Percentiles rank a stretch among this genome's conserved stretches.
phyloP scores from a whole-genome alignment of 2,797 vertebrate species.

The Phataginus tricuspis region DNA sequence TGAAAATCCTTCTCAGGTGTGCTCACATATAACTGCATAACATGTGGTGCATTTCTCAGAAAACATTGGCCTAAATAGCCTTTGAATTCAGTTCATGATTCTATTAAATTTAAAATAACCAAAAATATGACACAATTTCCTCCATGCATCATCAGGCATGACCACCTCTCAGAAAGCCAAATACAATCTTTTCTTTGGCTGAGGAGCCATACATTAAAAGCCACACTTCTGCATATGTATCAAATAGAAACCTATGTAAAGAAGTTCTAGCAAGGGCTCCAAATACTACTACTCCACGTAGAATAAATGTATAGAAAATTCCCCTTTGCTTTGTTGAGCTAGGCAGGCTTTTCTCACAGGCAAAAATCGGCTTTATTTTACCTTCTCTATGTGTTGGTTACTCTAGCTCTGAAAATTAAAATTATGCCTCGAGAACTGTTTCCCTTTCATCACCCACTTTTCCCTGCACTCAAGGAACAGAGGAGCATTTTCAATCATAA shows the following conservation, averaged over 20 bases:
- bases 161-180: conserved; percentile 43
- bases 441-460: background rate
- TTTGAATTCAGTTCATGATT: conserved; percentile 51
- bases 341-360: background rate
- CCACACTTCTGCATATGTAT: conserved; percentile 17
- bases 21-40: background rate
- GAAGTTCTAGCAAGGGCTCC: background rate
- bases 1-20: conserved; percentile 61
- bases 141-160: conserved; percentile 41
- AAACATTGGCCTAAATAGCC: conserved; percentile 11
- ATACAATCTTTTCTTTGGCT: conserved; percentile 36
- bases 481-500: background rate
- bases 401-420: conserved; percentile 26
- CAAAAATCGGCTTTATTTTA: background rate
- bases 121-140: conserved; percentile 60
- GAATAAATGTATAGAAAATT: conserved; percentile 22
- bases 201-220: conserved; percentile 1
- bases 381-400: background rate
- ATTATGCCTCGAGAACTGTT: background rate
- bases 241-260: conserved; percentile 12
- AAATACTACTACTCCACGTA: conserved; percentile 36
- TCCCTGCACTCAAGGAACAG: background rate
- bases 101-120: conserved; percentile 57
- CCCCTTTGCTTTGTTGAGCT: conserved; percentile 7
- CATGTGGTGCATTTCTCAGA: conserved; percentile 60